These are phyloP conservation scores for Torymus aiolomorphi DNA, from an alignment of 2,888 invertebrate genomes.

Conservation along the genomic window DNA sequence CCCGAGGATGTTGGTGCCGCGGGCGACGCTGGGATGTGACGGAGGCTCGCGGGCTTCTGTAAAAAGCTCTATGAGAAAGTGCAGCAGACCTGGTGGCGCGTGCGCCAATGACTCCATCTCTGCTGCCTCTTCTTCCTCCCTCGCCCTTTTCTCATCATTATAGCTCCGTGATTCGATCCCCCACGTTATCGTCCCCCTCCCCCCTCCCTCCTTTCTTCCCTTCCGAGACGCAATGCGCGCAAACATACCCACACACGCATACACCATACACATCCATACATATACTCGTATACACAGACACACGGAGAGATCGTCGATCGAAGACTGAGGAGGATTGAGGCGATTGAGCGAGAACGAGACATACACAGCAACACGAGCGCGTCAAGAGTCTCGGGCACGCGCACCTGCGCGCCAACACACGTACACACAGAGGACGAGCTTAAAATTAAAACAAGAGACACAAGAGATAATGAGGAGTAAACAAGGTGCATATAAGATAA, in stretches of 20 bases:
- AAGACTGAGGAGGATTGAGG: constrained; percentile 36
- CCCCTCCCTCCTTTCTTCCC: neutral
- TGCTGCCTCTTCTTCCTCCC: neutral
- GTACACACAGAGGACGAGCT: constrained; percentile 42
- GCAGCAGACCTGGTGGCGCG: constrained; percentile 90
- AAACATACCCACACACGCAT: neutral
- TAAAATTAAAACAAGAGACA: constrained; percentile 50
- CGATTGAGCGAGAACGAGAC: neutral
- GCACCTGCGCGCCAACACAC: too few relatives aligned
- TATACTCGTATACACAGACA: constrained; percentile 2
- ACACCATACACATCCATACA: neutral
- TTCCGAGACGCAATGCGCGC: neutral
- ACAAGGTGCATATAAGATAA: constrained; percentile 4
- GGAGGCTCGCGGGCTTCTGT: constrained; percentile 93
- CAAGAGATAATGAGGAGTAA: too few relatives aligned
- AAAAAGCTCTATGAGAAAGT: constrained; percentile 93
- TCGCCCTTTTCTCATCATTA: neutral
- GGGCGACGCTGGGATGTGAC: constrained; percentile 87
- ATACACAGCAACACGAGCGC: neutral
- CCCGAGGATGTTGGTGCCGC: constrained; percentile 67
- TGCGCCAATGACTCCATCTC: constrained; percentile 80
- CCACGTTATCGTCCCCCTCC: neutral
- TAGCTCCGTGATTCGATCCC: neutral
- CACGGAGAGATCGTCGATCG: constrained; percentile 16
- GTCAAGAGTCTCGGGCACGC: neutral